Conservation (phyloP, 2,888 invertebrate genomes). For the Mesorhabditis belari region DNA sequence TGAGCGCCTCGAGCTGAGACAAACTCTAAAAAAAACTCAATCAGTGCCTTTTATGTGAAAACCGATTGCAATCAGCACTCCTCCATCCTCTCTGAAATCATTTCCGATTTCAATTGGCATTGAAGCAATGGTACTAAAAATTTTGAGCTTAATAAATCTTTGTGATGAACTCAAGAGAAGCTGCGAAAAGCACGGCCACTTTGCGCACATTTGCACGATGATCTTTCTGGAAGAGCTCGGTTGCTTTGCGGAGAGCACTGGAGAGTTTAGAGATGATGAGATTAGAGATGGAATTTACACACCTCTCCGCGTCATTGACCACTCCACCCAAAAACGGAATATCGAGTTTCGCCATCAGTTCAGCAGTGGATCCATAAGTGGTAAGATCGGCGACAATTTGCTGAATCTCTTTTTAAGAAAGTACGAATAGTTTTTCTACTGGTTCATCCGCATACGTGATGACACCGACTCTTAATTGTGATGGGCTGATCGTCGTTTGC, state of each 20-base stretch:
- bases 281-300: too few relatives aligned
- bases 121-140: background rate
- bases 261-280: background rate
- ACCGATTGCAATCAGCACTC: background rate
- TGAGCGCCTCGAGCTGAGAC: background rate
- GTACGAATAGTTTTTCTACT: background rate
- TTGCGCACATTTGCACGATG: background rate
- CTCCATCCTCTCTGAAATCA: background rate
- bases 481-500: background rate
- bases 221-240: background rate
- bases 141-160: too few relatives aligned
- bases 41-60: too few relatives aligned
- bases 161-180: background rate
- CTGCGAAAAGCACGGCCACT: background rate
- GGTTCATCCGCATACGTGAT: background rate
- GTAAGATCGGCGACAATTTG: background rate
- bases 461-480: background rate
- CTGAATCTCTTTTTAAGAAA: background rate
- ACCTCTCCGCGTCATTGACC: background rate
- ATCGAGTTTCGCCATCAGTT: background rate
- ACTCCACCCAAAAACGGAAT: background rate
- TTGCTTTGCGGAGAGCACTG: background rate
- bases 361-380: background rate
- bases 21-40: background rate
- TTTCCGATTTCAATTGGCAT: background rate